Evolutionary conservation across 2,888 invertebrate species (phyloP).

Genomic region (Drosophila subsilvestris): DNA sequence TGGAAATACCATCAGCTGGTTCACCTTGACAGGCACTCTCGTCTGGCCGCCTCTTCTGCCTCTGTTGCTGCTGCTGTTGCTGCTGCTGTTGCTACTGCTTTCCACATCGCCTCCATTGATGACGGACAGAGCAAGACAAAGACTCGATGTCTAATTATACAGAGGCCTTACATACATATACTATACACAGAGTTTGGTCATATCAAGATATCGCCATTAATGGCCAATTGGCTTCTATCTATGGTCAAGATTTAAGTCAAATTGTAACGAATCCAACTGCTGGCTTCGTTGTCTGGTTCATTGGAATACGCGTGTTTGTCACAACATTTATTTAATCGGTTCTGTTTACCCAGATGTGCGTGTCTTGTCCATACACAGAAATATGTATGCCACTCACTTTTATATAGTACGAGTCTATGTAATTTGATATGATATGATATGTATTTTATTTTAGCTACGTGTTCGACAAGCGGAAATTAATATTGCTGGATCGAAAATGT

Average conservation of each 20-base stretch:
- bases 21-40: conserved; percentile 34
- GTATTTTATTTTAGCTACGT: conserved; percentile 37
- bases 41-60: background rate
- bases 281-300: background rate
- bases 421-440: background rate
- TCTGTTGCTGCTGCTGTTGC: background rate
- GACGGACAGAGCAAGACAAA: conserved; percentile 35
- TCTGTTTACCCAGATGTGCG: conserved; percentile 32
- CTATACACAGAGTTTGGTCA: conserved; percentile 11
- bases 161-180: background rate
- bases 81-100: conserved; percentile 31
- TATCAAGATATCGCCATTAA: conserved; percentile 14
- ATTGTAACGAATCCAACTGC: conserved; percentile 19
- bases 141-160: conserved; percentile 24
- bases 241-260: conserved; percentile 20
- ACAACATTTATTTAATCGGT: conserved; percentile 5
- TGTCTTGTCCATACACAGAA: conserved; percentile 6
- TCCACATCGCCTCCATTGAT: conserved; percentile 60
- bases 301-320: conserved; percentile 2
- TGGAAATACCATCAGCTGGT: conserved; percentile 39
- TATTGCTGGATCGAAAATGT: background rate
- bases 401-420: no score
- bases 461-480: conserved; percentile 11
- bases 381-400: background rate
- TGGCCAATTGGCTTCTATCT: conserved; percentile 3